phyloP scores from a whole-genome alignment of 2,797 vertebrate genomes.

The Typhlichthys subterraneus region DNA sequence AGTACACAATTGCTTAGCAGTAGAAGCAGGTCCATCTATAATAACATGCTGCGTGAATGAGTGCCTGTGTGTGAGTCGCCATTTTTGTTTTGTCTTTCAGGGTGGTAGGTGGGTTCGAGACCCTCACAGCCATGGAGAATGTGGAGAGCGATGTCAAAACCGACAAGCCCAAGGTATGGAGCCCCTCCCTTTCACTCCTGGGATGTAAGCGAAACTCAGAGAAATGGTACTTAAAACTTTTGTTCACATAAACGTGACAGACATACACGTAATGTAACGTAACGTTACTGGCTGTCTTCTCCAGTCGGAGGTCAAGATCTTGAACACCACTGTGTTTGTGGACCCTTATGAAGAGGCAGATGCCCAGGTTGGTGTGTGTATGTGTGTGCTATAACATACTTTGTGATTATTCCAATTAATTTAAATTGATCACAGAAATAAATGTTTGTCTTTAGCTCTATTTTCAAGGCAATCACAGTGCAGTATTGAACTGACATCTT shows the following conservation, averaged over 20 bases:
- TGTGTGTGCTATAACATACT: not conserved
- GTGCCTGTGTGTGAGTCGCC: not conserved
- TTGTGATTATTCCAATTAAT: too few relatives aligned
- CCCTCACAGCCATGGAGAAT: conserved; percentile 95
- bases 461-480: too few relatives aligned
- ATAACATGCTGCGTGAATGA: not conserved
- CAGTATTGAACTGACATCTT: too few relatives aligned
- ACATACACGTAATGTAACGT: too few relatives aligned
- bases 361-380: conserved; percentile 78
- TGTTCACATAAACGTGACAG: too few relatives aligned
- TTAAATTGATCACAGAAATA: too few relatives aligned
- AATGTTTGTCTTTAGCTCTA: too few relatives aligned
- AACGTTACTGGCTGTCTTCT: conserved; percentile 6
- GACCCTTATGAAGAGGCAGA: conserved; percentile 97
- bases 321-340: conserved; percentile 88
- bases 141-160: conserved; percentile 93
- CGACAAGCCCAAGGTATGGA: conserved; percentile 90
- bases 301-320: conserved; percentile 89
- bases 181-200: not conserved
- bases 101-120: conserved; percentile 96
- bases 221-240: too few relatives aligned
- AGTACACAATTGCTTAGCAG: too few relatives aligned
- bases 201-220: not conserved
- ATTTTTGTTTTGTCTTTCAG: conserved; percentile 62
- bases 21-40: too few relatives aligned